phyloP scores from a whole-genome alignment of 2,797 vertebrate species.

The Microcaecilia unicolor region DNA sequence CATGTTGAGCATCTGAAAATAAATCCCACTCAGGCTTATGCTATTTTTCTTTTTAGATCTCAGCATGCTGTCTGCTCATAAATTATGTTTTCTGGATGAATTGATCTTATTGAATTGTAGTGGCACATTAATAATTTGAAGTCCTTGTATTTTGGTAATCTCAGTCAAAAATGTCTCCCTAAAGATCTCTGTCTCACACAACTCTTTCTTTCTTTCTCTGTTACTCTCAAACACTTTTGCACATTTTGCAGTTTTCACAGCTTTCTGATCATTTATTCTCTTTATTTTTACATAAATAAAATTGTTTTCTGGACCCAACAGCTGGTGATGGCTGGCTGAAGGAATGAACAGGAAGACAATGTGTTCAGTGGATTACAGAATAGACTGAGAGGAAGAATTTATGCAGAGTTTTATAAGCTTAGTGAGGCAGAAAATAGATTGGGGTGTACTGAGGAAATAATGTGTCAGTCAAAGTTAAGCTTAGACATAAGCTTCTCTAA shows the following conservation, averaged over 20 bases:
- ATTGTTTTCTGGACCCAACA: constrained; percentile 40
- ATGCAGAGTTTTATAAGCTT: constrained; percentile 72
- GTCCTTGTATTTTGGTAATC: constrained; percentile 17
- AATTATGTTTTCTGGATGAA: constrained; percentile 17
- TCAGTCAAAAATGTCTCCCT: constrained; percentile 25
- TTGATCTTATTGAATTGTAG: constrained; percentile 8
- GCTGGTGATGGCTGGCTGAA: constrained; percentile 45
- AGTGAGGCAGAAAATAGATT: constrained; percentile 81
- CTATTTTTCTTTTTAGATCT: no score
- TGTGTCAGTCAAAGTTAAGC: constrained; percentile 61
- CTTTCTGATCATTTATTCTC: constrained; percentile 20
- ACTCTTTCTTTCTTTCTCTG: no score
- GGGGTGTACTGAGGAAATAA: constrained; percentile 61
- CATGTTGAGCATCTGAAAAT: no score
- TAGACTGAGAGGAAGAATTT: constrained; percentile 61
- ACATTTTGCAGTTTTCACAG: constrained; percentile 31
- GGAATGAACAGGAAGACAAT: constrained; percentile 51
- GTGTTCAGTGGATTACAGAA: constrained; percentile 55
- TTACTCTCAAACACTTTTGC: constrained; percentile 14
- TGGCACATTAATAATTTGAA: constrained; percentile 19
- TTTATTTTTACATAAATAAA: constrained; percentile 28
- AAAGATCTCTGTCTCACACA: no score
- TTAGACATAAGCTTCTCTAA: constrained; percentile 35
- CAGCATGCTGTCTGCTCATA: constrained; percentile 15
- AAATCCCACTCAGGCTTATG: no score